Base-by-base conservation (phyloP, 1,140 invertebrate genomes). In the Leptinotarsa lineolata region DNA sequence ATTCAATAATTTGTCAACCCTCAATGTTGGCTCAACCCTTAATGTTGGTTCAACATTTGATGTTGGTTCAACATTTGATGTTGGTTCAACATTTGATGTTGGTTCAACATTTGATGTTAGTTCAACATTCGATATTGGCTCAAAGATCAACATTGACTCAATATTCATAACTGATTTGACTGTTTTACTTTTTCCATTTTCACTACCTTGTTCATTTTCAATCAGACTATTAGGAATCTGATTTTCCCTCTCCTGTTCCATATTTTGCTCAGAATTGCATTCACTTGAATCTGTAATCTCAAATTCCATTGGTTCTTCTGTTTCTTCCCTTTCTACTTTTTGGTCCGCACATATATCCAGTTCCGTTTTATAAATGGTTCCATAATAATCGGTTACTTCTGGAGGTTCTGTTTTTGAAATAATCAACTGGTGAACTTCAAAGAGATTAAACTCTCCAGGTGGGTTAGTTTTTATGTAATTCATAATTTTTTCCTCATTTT, bases 401-500 rank as follows among this genome's bases (percentile, higher is more conserved):
- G 15, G 15, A 18, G 48, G 48, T 16, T 54, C 48, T n/a, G 15
- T 54, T 13, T 54, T 54, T 1, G 4, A 54, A 54, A 54, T 16
- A 4, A 54, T 54, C 4, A 54, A 54, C 15, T 54, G 15, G 6
- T 54, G 48, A 8, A 54, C 5, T 16, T 54, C 16, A 54, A 54
- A 54, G 48, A 54, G 48, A 54, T 54, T 54, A 8, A 54, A 54
- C 13, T 54, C 15, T 54, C n/a, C 48, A 54, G 48, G 48, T n/a
- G 48, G 48, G n/a, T 54, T 54, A 54, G 48, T n/a, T 65, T 65
- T 65, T n/a, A 24, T n/a, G 24, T 65, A 22, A 13, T 30, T n/a
- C 63, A 30, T 65, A 22, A 65, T 65, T 24, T 65, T 65, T 65
- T 65, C 63, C 15, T 65, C 21, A 3, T 65, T 65, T 22, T 65